Percentiles rank a stretch among this genome's conserved stretches.
These are phyloP conservation scores for Hypsibius dujardini DNA, from an alignment of 1,140 invertebrate genomes.

Conservation along the genomic window DNA sequence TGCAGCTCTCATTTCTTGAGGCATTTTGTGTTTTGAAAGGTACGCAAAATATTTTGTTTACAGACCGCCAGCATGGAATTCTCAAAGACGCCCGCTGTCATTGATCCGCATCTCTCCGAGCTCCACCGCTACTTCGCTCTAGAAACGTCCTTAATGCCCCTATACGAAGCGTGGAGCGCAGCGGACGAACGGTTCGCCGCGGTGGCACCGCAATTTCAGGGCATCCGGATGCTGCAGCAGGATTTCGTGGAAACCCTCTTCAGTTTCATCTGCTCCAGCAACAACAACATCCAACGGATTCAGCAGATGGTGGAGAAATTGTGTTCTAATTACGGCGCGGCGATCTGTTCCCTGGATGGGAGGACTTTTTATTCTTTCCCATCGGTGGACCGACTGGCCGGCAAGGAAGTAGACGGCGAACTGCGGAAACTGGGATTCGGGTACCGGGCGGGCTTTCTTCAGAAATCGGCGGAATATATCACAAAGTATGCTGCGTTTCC, in stretches of 20 bases:
- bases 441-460: conserved; percentile 71
- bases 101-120: conserved; percentile 18
- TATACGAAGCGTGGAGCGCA: conserved; percentile 54
- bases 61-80: too few relatives aligned
- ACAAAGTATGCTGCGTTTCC: conserved; percentile 27
- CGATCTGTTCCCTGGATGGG: conserved; percentile 49
- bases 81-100: too few relatives aligned
- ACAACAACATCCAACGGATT: conserved; percentile 83
- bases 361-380: conserved; percentile 62
- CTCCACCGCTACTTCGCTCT: conserved; percentile 20
- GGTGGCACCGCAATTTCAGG: conserved; percentile 48
- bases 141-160: conserved; percentile 22
- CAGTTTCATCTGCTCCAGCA: conserved; percentile 89
- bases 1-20: too few relatives aligned
- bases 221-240: conserved; percentile 75
- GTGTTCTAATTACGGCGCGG: conserved; percentile 56
- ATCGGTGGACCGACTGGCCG: conserved; percentile 43
- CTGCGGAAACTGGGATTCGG: conserved; percentile 68
- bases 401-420: conserved; percentile 44
- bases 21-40: too few relatives aligned
- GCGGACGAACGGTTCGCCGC: conserved; percentile 54
- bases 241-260: conserved; percentile 81
- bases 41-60: too few relatives aligned
- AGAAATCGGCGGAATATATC: conserved; percentile 49
- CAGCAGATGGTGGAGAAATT: conserved; percentile 77